Evolutionary conservation across 2,797 vertebrate species (phyloP).

Genomic region (Ispidina lecontei): DNA sequence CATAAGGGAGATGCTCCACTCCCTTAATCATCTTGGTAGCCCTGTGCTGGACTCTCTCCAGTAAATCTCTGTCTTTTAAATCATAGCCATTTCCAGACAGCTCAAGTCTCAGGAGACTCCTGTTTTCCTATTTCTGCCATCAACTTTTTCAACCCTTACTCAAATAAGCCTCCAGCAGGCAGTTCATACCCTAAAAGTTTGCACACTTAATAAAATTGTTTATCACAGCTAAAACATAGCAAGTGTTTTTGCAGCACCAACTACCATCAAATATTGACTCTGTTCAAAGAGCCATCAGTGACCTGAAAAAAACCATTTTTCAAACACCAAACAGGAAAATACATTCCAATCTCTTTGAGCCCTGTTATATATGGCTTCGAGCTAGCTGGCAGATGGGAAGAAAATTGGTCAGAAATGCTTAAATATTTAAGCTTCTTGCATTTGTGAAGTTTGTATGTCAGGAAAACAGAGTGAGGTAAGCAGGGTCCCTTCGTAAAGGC

Average conservation of each 20-base stretch:
- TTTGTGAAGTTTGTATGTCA: neutral
- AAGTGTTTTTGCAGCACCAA: neutral
- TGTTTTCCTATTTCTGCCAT: neutral
- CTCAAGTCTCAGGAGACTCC: neutral
- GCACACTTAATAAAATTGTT: neutral
- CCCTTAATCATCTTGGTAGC: too few relatives aligned
- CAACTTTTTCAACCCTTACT: neutral
- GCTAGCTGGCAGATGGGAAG: neutral
- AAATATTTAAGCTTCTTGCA: neutral
- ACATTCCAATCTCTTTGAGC: neutral
- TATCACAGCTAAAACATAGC: neutral
- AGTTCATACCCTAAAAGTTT: neutral
- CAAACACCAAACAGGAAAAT: neutral
- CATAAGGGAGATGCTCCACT: too few relatives aligned
- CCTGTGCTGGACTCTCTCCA: too few relatives aligned
- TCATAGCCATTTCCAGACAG: neutral
- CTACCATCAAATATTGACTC: slow-evolving; percentile 3
- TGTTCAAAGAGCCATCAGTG: neutral
- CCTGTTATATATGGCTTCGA: neutral
- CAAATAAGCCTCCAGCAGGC: neutral
- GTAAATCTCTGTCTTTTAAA: too few relatives aligned
- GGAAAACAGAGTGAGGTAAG: neutral
- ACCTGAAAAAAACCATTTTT: slow-evolving; percentile 8
- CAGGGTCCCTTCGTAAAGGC: neutral
- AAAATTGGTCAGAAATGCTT: neutral